Evolutionary conservation across 1,140 invertebrate species (phyloP).

Genomic region (Drosophila funebris): DNA sequence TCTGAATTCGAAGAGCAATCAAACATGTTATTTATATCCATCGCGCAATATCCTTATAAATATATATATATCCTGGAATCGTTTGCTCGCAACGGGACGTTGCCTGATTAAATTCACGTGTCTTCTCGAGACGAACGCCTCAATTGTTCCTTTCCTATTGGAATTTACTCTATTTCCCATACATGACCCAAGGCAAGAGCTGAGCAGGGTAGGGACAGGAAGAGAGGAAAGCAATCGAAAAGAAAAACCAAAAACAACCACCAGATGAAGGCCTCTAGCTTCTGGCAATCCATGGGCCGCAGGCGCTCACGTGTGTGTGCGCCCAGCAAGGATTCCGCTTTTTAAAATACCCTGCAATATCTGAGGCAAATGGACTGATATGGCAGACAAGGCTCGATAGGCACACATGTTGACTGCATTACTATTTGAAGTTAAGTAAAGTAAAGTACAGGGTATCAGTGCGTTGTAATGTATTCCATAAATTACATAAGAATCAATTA

Average conservation of each 20-base stretch:
- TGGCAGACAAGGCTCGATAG: too few relatives aligned
- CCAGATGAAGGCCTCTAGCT: background rate
- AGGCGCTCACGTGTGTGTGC: background rate
- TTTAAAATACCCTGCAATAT: background rate
- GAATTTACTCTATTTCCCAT: conserved; percentile 55
- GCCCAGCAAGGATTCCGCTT: background rate
- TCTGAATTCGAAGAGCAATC: background rate
- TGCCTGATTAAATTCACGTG: conserved; percentile 82
- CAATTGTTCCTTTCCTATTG: conserved; percentile 64
- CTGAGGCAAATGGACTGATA: too few relatives aligned
- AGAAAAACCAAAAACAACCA: conserved; percentile 9
- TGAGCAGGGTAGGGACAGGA: background rate
- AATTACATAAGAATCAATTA: too few relatives aligned
- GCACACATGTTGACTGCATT: too few relatives aligned
- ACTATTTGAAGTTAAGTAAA: too few relatives aligned
- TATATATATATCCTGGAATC: conserved; percentile 13
- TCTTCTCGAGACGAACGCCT: too few relatives aligned
- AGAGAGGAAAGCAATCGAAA: background rate
- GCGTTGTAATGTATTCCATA: too few relatives aligned
- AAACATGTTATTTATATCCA: conserved; percentile 29
- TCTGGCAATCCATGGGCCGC: background rate
- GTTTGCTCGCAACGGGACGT: conserved; percentile 51
- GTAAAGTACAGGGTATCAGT: too few relatives aligned
- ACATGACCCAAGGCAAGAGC: background rate
- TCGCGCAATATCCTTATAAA: conserved; percentile 8